Conservation (phyloP, 1,140 invertebrate genomes). For the Dinoponera quadriceps region DNA sequence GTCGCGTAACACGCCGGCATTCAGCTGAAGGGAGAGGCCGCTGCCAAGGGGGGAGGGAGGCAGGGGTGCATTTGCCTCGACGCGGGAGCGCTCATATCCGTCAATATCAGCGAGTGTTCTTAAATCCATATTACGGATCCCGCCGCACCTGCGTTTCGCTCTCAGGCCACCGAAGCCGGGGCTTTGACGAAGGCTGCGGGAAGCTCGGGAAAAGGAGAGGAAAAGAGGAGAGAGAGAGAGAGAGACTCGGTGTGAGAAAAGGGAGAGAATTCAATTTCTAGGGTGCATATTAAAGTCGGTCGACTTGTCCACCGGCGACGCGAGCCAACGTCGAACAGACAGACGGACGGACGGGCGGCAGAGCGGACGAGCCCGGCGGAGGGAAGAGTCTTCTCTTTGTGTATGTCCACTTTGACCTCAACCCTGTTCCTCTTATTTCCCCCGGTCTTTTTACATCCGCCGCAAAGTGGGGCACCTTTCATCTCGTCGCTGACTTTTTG, state of each 20-base stretch:
- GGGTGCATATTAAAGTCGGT: conserved; percentile 81
- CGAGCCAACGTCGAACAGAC: conserved; percentile 43
- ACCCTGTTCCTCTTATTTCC: conserved; percentile 32
- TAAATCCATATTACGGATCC: conserved; percentile 73
- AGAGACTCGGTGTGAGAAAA: conserved; percentile 10
- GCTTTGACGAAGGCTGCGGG: conserved; percentile 32
- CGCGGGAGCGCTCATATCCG: conserved; percentile 67
- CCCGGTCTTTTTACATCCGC: conserved; percentile 47
- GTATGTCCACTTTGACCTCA: conserved; percentile 46
- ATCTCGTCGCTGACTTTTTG: conserved; percentile 51
- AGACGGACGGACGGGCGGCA: conserved; percentile 23
- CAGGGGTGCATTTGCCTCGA: conserved; percentile 47
- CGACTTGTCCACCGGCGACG: conserved; percentile 73
- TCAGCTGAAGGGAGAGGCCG: background rate
- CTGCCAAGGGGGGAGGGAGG: background rate
- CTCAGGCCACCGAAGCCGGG: conserved; percentile 43
- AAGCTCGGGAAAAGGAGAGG: background rate
- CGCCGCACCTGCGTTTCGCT: conserved; percentile 68
- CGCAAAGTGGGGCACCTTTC: conserved; percentile 64
- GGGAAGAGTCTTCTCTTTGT: conserved; percentile 69
- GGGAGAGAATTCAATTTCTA: conserved; percentile 79
- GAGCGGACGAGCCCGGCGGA: conserved; percentile 62
- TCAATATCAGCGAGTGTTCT: conserved; percentile 72
- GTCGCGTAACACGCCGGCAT: conserved; percentile 34
- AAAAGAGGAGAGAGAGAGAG: background rate